phyloP scores from a whole-genome alignment of 2,113 vertebrate genomes.

The Pelodiscus sinensis region DNA sequence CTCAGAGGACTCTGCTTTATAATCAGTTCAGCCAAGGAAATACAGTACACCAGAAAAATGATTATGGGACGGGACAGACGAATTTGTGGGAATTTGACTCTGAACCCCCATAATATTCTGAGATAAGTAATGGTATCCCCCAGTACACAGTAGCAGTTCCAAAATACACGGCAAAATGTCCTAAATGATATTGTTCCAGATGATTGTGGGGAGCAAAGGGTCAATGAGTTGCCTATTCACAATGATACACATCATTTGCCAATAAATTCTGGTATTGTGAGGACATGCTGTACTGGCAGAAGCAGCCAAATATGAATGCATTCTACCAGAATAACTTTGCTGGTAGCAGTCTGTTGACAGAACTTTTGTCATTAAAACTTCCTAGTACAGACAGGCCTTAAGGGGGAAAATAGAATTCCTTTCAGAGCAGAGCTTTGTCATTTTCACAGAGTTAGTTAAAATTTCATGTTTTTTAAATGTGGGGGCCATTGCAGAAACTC shows the following conservation, averaged over 20 bases:
- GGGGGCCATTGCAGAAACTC: background rate
- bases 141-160: background rate
- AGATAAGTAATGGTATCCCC: background rate
- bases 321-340: background rate
- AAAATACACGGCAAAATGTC: background rate
- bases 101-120: background rate
- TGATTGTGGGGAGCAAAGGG: background rate
- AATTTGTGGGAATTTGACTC: background rate
- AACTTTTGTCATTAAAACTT: background rate
- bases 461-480: background rate
- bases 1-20: background rate
- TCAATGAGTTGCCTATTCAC: background rate
- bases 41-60: background rate
- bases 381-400: background rate
- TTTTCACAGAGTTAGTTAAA: background rate
- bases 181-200: background rate
- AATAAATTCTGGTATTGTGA: background rate
- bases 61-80: background rate
- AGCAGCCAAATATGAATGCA: background rate
- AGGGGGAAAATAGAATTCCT: background rate
- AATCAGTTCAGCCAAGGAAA: background rate
- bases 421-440: background rate
- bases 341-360: background rate
- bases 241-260: background rate
- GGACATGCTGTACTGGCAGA: background rate